Base-by-base conservation (phyloP, 2,113 vertebrate genomes). In the Danionella cerebrum region DNA sequence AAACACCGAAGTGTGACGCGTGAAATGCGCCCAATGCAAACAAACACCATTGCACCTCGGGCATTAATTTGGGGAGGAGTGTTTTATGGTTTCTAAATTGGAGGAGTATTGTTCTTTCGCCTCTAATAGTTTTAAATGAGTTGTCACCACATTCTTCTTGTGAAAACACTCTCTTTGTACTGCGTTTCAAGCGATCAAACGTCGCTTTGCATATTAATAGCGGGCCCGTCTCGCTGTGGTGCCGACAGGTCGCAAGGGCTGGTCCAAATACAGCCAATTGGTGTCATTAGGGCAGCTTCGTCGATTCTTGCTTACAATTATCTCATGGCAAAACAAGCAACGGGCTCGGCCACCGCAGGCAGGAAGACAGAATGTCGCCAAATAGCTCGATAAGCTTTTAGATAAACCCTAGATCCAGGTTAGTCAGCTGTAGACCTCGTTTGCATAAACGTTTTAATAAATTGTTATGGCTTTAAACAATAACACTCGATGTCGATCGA, bases 41-140 rank as follows among this genome's bases (percentile, higher is more conserved):
- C 79, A 84, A 80, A 83, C 77, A 73, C 21, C 24, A 52, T 75
- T 74, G 60, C 83, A 79, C 78, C 80, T 82, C 76, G 67, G 75
- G 80, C 80, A 84, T 78, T 76, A 83, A 86, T 77, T n/a, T 82
- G 79, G 79, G 78, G 83, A 80, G 84, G 81, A 80, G 83, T 69
- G 70, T 79, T 86, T 86, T 85, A 85, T 82, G 78, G 71, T 78
- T 80, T 73, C 69, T 69, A 85, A 80, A 82, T 82, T 82, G 74
- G 65, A 58, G 69, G 74, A n/a, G 79, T 74, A 83, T 86, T 87
- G 84, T 86, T 80, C 60, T 27, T 31, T 67, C 69, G 71, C 51
- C 70, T 73, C 79, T 88, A 86, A 87, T 88, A 87, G 86, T 87
- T 84, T 85, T 85, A 84, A 87, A 90, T 86, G 84, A 84, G 79